Percentiles rank a stretch among this genome's conserved stretches.
Conservation (phyloP, 2,888 invertebrate species). For the Oscheius myriophilus region DNA sequence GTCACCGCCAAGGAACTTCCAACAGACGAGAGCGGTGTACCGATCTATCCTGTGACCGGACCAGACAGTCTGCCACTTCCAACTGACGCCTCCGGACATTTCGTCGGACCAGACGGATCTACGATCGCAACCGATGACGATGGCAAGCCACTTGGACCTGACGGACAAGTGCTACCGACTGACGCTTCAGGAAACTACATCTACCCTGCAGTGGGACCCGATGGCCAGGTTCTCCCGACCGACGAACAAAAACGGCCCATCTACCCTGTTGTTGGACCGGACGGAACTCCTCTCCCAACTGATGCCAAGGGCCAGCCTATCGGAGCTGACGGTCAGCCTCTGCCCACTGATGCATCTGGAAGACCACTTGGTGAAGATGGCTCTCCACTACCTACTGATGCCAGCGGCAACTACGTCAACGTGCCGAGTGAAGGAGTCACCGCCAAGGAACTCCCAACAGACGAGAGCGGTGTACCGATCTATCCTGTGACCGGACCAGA, state of each 20-base stretch:
- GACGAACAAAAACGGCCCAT: conserved; percentile 32
- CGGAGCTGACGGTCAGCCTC: conserved; percentile 38
- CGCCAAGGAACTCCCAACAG: conserved; percentile 30
- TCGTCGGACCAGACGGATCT: conserved; percentile 21
- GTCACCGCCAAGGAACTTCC: conserved; percentile 31
- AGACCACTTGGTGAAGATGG: conserved; percentile 40
- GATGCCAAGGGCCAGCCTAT: conserved; percentile 32
- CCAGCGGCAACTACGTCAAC: conserved; percentile 38
- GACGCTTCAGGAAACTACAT: conserved; percentile 22
- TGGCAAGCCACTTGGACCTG: conserved; percentile 20
- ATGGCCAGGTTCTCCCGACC: conserved; percentile 40
- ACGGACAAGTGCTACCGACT: conserved; percentile 21
- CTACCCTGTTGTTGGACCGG: conserved; percentile 25
- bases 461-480: conserved; percentile 34
- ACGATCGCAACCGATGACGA: conserved; percentile 19
- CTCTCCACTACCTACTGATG: conserved; percentile 45
- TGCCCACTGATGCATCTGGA: conserved; percentile 42
- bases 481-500: conserved; percentile 41
- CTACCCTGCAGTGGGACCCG: conserved; percentile 38
- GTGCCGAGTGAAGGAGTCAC: conserved; percentile 32
- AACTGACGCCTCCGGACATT: conserved; percentile 34
- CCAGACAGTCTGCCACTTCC: conserved; percentile 40
- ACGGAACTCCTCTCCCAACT: conserved; percentile 37
- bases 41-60: conserved; percentile 38
- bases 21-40: conserved; percentile 50